These are phyloP conservation scores for Muscicapa striata DNA, from an alignment of 2,797 vertebrate species.

Conservation along the genomic window DNA sequence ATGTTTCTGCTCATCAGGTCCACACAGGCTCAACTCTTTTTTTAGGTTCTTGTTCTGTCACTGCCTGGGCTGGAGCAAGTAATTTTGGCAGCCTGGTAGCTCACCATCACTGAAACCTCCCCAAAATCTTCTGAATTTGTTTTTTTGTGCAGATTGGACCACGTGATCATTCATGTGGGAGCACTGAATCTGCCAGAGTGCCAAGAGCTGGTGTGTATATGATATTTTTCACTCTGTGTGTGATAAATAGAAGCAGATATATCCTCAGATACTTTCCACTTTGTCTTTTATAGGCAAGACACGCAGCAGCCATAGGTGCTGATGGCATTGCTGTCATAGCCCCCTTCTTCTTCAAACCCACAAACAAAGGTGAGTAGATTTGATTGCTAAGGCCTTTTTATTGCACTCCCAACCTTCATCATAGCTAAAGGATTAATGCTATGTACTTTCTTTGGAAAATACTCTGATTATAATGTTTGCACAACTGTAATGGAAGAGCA, in stretches of 20 bases:
- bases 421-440: background rate
- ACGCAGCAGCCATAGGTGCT: constrained; percentile 83
- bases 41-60: background rate
- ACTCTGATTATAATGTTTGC: background rate
- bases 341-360: constrained; percentile 90
- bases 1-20: background rate
- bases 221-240: background rate
- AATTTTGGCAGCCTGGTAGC: background rate
- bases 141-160: constrained; percentile 82
- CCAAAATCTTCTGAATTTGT: background rate
- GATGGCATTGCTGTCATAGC: constrained; percentile 88
- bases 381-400: background rate
- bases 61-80: background rate
- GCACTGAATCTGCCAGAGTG: constrained; percentile 88
- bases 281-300: constrained; percentile 81
- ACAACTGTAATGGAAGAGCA: background rate
- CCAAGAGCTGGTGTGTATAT: constrained; percentile 87
- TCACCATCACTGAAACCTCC: background rate
- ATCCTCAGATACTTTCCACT: background rate
- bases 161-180: constrained; percentile 91
- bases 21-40: background rate
- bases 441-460: background rate
- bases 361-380: constrained; percentile 79
- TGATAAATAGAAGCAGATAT: background rate
- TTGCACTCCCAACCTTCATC: background rate